These are phyloP conservation scores for Capra hircus DNA, from an alignment of 2,113 vertebrate genomes.

Conservation along the genomic window DNA sequence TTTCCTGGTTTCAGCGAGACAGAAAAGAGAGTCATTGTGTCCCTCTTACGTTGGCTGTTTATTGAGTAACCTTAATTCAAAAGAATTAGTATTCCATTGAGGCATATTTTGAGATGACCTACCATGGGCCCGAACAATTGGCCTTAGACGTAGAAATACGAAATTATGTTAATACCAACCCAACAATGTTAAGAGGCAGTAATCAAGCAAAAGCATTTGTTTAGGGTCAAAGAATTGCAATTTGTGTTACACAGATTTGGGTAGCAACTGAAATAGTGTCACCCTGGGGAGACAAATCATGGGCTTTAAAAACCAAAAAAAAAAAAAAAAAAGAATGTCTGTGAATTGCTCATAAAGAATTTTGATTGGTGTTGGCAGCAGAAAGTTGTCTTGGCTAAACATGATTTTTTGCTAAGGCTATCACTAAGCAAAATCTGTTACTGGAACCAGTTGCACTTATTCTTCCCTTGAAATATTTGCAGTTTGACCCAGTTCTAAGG, in stretches of 20 bases:
- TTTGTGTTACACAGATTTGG: background rate
- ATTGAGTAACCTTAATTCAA: background rate
- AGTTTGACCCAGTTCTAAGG: background rate
- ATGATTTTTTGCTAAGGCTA: background rate
- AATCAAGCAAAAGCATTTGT: background rate
- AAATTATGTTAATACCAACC: background rate
- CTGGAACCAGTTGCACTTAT: background rate
- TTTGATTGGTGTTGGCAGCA: background rate
- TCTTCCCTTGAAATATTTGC: background rate
- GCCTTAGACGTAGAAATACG: background rate
- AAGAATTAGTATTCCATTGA: background rate
- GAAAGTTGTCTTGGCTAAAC: background rate
- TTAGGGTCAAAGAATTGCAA: background rate
- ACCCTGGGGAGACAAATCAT: background rate
- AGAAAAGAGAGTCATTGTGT: background rate
- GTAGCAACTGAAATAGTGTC: background rate
- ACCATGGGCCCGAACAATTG: background rate
- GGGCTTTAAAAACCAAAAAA: background rate
- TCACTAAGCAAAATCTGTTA: background rate
- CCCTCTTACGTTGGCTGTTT: background rate
- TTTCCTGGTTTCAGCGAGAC: background rate
- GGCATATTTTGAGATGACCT: background rate
- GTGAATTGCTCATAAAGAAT: background rate
- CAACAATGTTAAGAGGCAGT: background rate
- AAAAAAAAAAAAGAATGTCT: background rate